Evolutionary conservation across 2,797 vertebrate species (phyloP).

Genomic region (Poeciliopsis infans): DNA sequence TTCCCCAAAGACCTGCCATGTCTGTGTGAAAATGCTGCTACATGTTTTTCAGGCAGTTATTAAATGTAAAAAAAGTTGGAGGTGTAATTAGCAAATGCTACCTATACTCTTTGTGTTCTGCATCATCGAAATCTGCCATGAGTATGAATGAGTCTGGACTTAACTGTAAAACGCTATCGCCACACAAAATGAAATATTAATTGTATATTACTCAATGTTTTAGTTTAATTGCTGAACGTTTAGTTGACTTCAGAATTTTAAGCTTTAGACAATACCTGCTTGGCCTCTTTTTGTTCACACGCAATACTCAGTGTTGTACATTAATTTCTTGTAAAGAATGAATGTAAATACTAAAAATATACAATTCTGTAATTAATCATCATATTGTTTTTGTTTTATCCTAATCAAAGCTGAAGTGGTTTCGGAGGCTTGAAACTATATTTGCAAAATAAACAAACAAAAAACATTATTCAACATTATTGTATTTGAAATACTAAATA

Average conservation of each 20-base stretch:
- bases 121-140: background rate
- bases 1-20: no score
- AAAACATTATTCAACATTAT: background rate
- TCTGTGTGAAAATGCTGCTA: background rate
- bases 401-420: background rate
- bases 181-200: background rate
- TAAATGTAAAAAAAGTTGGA: background rate
- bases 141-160: background rate
- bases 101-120: background rate
- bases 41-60: no score
- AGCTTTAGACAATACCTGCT: background rate
- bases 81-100: background rate
- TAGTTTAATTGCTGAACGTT: background rate
- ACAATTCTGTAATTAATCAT: background rate
- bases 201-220: background rate
- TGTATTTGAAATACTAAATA: background rate
- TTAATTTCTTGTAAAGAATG: background rate
- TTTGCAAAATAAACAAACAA: background rate
- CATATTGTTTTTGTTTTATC: conserved; percentile 9
- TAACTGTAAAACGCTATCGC: background rate
- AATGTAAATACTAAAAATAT: background rate
- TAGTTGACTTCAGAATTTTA: background rate
- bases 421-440: background rate
- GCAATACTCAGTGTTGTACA: background rate
- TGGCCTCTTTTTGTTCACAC: background rate